Conservation (phyloP, 1,140 invertebrate genomes). For the Adoxophyes honmai region DNA sequence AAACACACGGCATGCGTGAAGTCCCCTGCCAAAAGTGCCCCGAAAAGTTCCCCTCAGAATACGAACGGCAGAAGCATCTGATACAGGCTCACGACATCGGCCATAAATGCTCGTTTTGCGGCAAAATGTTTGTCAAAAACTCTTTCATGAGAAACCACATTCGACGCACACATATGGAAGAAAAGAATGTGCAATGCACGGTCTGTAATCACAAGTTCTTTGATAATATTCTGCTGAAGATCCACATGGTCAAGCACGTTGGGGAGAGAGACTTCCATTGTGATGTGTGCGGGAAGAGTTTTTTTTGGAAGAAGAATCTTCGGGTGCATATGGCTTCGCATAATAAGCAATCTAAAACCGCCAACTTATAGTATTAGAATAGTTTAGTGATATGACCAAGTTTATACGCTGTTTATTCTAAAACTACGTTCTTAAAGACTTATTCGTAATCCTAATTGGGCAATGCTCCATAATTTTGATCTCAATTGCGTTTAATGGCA, state of each 20-base stretch:
- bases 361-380: conserved; percentile 19
- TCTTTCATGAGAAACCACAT: conserved; percentile 32
- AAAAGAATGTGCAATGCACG: conserved; percentile 27
- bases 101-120: conserved; percentile 29
- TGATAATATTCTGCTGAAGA: conserved; percentile 82
- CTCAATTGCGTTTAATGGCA: too few relatives aligned
- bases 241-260: conserved; percentile 85
- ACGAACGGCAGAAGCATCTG: conserved; percentile 5
- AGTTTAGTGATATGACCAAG: not conserved
- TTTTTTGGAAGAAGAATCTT: conserved; percentile 86
- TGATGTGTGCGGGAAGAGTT: conserved; percentile 85
- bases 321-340: conserved; percentile 78
- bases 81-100: conserved; percentile 3
- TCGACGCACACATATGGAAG: conserved; percentile 29
- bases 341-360: conserved; percentile 32
- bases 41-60: conserved; percentile 4
- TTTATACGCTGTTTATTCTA: too few relatives aligned
- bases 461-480: too few relatives aligned
- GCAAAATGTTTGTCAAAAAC: conserved; percentile 27
- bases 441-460: too few relatives aligned
- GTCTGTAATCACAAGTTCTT: conserved; percentile 84
- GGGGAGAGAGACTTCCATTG: conserved; percentile 86
- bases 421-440: too few relatives aligned
- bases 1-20: conserved; percentile 8
- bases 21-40: conserved; percentile 2